Percentiles rank a stretch among this genome's conserved stretches.
These are phyloP conservation scores for Oxyura jamaicensis DNA, from an alignment of 2,113 vertebrate genomes.

Conservation along the genomic window DNA sequence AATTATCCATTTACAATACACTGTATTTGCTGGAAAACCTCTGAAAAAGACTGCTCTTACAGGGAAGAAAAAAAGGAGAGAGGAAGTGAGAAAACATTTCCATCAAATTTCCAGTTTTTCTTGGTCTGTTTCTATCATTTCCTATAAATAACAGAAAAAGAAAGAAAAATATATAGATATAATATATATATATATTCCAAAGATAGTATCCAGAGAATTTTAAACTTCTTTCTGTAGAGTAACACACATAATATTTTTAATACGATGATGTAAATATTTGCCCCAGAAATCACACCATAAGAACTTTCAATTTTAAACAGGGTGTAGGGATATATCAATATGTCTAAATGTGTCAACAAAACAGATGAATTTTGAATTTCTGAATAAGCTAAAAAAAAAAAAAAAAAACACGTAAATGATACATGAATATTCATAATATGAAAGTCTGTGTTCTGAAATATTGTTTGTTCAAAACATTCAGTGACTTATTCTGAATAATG, in stretches of 20 bases:
- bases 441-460: background rate
- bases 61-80: background rate
- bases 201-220: background rate
- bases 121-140: background rate
- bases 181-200: background rate
- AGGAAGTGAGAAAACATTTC: background rate
- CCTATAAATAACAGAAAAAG: background rate
- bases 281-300: background rate
- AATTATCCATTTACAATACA: background rate
- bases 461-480: background rate
- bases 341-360: background rate
- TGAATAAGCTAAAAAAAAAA: background rate
- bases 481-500: background rate
- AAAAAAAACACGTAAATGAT: background rate
- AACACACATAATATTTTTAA: background rate
- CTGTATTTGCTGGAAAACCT: background rate
- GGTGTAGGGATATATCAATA: background rate
- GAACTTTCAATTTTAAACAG: background rate
- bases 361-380: background rate
- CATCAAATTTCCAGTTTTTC: background rate
- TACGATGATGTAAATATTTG: background rate
- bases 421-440: constrained; percentile 17
- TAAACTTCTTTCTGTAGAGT: background rate
- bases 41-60: background rate
- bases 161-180: background rate